Percentiles rank a stretch among this genome's conserved stretches.
Conservation (phyloP, 2,113 vertebrate genomes). For the Heteronetta atricapilla region DNA sequence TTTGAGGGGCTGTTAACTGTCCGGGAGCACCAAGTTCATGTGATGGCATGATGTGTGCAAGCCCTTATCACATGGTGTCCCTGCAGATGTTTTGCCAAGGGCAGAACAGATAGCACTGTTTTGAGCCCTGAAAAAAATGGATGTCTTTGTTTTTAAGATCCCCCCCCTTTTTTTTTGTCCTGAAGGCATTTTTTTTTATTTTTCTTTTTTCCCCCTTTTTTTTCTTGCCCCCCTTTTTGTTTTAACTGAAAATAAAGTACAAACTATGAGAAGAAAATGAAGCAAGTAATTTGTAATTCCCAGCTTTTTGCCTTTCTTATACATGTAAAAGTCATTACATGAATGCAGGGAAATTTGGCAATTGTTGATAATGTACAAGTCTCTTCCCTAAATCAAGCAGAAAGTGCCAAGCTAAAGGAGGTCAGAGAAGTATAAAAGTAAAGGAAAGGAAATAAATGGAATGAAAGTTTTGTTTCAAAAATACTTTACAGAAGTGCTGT, state of each 20-base stretch:
- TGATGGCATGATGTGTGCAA: background rate
- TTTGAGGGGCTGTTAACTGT: background rate
- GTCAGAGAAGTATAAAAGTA: background rate
- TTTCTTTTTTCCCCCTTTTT: background rate
- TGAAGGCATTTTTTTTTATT: background rate
- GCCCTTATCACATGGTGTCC: accelerated
- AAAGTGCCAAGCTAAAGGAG: constrained; percentile 26
- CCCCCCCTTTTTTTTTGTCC: background rate
- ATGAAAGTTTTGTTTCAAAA: background rate
- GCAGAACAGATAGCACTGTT: background rate
- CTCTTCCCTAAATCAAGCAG: background rate
- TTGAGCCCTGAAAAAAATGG: background rate
- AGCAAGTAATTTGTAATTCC: background rate
- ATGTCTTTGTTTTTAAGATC: background rate
- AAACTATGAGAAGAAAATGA: constrained; percentile 30
- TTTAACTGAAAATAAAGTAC: background rate
- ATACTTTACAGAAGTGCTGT: background rate
- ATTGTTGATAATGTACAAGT: background rate
- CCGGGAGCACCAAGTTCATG: background rate
- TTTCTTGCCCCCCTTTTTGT: background rate
- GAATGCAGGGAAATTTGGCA: constrained; percentile 13
- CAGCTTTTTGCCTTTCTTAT: background rate
- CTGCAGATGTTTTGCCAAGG: background rate
- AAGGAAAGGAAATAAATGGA: background rate
- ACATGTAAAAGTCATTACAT: background rate